Conservation (phyloP, 2,797 vertebrate species). For the Cirrhinus mrigala region DNA sequence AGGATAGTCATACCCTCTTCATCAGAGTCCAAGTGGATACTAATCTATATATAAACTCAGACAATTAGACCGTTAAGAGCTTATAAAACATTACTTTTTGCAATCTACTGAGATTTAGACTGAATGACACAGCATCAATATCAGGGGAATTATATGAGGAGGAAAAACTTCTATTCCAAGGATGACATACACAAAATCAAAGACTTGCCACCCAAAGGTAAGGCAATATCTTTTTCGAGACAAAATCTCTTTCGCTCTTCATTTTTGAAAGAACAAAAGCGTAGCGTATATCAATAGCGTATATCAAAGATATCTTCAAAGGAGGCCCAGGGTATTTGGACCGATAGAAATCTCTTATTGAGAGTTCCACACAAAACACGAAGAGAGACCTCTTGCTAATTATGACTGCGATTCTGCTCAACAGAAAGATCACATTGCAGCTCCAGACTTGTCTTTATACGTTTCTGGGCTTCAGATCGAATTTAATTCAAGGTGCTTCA, state of each 20-base stretch:
- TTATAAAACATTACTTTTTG: slow-evolving; percentile 25
- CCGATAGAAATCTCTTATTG: slow-evolving; percentile 46
- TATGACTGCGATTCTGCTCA: slow-evolving; percentile 43
- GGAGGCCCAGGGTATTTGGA: slow-evolving; percentile 29
- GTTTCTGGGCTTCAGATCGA: slow-evolving; percentile 30
- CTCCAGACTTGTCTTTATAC: slow-evolving; percentile 23
- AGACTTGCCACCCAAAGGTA: neutral
- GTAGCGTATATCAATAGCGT: slow-evolving; percentile 1
- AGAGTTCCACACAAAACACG: slow-evolving; percentile 36
- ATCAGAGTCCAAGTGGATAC: slow-evolving; percentile 39
- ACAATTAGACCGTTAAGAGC: neutral
- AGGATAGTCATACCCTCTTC: slow-evolving; percentile 23
- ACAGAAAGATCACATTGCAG: slow-evolving; percentile 6
- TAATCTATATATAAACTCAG: slow-evolving; percentile 22
- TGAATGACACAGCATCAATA: neutral
- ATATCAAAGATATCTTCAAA: slow-evolving; percentile 49
- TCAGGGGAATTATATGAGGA: neutral
- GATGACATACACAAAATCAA: slow-evolving; percentile 10
- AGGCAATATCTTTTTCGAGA: neutral
- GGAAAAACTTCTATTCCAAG: neutral
- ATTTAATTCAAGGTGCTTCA: slow-evolving; percentile 40
- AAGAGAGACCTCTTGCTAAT: slow-evolving; percentile 37
- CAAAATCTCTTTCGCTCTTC: neutral
- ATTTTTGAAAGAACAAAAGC: slow-evolving; percentile 36
- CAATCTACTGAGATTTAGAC: neutral